Evolutionary conservation across 2,113 vertebrate species (phyloP).

Genomic region (Amphiprion ocellaris): DNA sequence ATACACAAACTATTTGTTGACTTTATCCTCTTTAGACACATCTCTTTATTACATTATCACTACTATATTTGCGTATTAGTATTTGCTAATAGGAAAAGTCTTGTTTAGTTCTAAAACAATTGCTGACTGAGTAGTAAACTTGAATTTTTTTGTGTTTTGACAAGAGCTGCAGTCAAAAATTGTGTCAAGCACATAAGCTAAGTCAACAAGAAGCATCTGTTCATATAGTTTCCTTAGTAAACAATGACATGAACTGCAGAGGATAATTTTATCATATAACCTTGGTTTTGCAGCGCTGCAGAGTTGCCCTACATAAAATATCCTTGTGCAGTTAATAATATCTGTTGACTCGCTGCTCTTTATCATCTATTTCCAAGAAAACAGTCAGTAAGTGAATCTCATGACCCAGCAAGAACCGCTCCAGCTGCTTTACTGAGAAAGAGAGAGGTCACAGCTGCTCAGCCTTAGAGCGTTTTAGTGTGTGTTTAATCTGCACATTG

Average conservation of each 20-base stretch:
- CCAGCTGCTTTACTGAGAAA: constrained; percentile 67
- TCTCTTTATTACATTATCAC: no score
- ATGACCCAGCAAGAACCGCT: constrained; percentile 30
- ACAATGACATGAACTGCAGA: neutral
- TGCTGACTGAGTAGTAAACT: no score
- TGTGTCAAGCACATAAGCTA: neutral
- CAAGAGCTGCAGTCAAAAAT: neutral
- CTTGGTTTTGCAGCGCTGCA: neutral
- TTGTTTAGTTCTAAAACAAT: no score
- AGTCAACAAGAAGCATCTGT: neutral
- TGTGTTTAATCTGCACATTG: constrained; percentile 39
- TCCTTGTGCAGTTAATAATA: constrained; percentile 42
- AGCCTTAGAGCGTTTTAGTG: neutral
- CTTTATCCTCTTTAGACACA: no score
- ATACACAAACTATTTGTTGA: no score
- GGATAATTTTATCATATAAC: constrained; percentile 26
- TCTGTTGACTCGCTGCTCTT: constrained; percentile 33
- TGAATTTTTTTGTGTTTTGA: no score
- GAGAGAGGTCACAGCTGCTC: constrained; percentile 49
- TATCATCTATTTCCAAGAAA: constrained; percentile 59
- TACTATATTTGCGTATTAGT: no score
- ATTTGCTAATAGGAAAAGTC: no score
- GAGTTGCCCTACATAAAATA: constrained; percentile 28
- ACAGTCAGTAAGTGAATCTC: constrained; percentile 42
- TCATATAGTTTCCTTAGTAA: constrained; percentile 4